A percentile compares a stretch with the other conserved stretches of the same genome.
Evolutionary conservation across 2,888 invertebrate species (phyloP).

Genomic region (Actias luna): DNA sequence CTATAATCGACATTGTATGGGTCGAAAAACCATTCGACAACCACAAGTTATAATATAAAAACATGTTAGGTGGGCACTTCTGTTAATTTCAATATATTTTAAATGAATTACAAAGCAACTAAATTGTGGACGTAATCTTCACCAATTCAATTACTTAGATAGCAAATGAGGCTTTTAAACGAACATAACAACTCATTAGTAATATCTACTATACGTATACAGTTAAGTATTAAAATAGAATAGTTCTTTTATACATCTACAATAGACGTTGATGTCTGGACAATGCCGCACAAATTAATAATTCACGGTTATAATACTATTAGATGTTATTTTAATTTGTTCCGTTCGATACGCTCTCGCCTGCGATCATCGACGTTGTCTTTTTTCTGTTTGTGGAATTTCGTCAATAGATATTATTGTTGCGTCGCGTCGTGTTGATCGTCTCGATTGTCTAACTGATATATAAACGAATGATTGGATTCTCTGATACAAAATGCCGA

Average conservation of each 20-base stretch:
- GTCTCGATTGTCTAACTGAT: constrained; percentile 39
- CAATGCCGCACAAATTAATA: constrained; percentile 75
- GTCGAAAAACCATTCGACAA: not conserved
- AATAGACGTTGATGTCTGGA: constrained; percentile 40
- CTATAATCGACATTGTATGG: not conserved
- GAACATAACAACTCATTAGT: constrained; percentile 38
- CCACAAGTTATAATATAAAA: not conserved
- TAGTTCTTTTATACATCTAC: constrained; percentile 41
- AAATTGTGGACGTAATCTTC: constrained; percentile 11
- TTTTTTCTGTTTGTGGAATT: constrained; percentile 60
- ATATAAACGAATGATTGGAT: constrained; percentile 28
- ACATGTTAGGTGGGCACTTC: not conserved
- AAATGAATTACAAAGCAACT: not conserved
- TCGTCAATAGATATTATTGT: constrained; percentile 59
- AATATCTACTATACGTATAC: constrained; percentile 17
- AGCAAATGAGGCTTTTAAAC: constrained; percentile 35
- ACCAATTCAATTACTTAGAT: constrained; percentile 34
- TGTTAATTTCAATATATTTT: not conserved
- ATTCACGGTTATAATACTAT: constrained; percentile 69
- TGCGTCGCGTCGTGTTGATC: constrained; percentile 54
- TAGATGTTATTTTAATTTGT: constrained; percentile 71
- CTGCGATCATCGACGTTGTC: constrained; percentile 31
- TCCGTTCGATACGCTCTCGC: constrained; percentile 58
- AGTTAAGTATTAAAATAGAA: constrained; percentile 33
- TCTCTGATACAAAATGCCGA: constrained; percentile 47